Conservation (phyloP, 1,140 invertebrate species). For the Bradynema listronoti region DNA sequence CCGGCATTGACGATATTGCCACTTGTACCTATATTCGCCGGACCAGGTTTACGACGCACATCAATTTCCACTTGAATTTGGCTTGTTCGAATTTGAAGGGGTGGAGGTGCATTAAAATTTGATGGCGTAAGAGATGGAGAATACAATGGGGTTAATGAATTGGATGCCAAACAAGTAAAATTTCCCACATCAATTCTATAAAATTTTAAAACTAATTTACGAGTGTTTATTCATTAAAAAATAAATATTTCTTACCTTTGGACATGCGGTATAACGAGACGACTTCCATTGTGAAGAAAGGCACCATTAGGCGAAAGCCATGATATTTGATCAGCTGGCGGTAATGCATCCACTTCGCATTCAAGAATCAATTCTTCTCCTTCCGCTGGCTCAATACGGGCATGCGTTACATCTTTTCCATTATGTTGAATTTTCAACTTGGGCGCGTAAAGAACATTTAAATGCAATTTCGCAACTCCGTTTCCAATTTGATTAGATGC, state of each 20-base stretch:
- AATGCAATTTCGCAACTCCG: slow-evolving; percentile 13
- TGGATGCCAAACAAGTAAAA: slow-evolving; percentile 35
- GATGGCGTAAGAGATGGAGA: not conserved
- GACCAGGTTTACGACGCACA: slow-evolving; percentile 28
- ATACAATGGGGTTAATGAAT: slow-evolving; percentile 17
- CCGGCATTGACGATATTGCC: slow-evolving; percentile 20
- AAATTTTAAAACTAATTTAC: not conserved
- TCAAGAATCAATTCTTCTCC: slow-evolving; percentile 39
- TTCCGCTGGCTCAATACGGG: slow-evolving; percentile 26
- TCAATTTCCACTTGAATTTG: slow-evolving; percentile 24
- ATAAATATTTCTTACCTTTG: not conserved
- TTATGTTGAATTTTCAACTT: slow-evolving; percentile 14
- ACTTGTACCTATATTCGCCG: slow-evolving; percentile 21
- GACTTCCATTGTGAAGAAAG: slow-evolving; percentile 27
- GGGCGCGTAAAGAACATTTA: slow-evolving; percentile 36
- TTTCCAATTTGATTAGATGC: slow-evolving; percentile 28
- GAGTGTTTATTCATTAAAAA: not conserved
- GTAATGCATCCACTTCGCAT: slow-evolving; percentile 35
- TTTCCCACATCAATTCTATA: slow-evolving; percentile 32
- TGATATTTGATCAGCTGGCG: slow-evolving; percentile 19
- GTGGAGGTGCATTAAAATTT: not conserved
- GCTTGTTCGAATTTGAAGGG: slow-evolving; percentile 22
- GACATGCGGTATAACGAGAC: slow-evolving; percentile 15
- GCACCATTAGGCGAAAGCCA: slow-evolving; percentile 36
- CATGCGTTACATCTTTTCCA: not conserved